Conservation (phyloP, 2,113 vertebrate genomes). For the Menidia beryllina region DNA sequence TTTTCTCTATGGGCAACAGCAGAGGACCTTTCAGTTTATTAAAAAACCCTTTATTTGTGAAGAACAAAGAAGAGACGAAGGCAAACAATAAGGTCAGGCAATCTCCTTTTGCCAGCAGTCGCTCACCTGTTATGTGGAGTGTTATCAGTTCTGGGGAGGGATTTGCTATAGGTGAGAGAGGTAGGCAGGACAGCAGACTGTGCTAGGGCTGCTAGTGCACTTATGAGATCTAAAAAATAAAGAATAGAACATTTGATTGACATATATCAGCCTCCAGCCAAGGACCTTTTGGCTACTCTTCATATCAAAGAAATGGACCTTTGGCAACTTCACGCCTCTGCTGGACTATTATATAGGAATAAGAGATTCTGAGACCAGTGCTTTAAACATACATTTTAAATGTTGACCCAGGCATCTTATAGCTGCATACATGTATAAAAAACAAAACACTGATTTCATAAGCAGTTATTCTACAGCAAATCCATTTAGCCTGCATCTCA, state of each 20-base stretch:
- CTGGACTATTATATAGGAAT: conserved; percentile 65
- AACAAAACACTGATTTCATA: neutral
- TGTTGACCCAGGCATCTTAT: neutral
- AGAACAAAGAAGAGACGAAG: conserved; percentile 96
- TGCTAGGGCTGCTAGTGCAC: conserved; percentile 21
- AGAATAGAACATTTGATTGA: conserved; percentile 80
- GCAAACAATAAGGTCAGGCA: conserved; percentile 99
- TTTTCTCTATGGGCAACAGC: conserved; percentile 94
- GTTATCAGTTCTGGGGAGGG: conserved; percentile 91
- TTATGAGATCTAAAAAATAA: conserved; percentile 64
- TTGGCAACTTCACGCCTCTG: conserved; percentile 48
- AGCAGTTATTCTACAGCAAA: conserved; percentile 11
- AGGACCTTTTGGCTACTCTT: conserved; percentile 82
- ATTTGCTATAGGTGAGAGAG: conserved; percentile 81
- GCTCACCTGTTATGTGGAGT: conserved; percentile 99
- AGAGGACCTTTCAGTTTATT: conserved; percentile 99
- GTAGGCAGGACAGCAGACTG: conserved; percentile 49
- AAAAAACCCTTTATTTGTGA: conserved; percentile 99
- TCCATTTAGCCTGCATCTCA: conserved; percentile 46
- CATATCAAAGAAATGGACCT: conserved; percentile 78
- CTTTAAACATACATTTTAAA: neutral
- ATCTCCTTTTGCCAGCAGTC: conserved; percentile 98
- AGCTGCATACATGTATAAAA: neutral
- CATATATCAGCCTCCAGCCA: conserved; percentile 83
- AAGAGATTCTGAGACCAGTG: conserved; percentile 41